Evolutionary conservation across 30 jellyfish, hydroid and myxozoan species (phyloP).

Genomic region (Aurelia sp.): DNA sequence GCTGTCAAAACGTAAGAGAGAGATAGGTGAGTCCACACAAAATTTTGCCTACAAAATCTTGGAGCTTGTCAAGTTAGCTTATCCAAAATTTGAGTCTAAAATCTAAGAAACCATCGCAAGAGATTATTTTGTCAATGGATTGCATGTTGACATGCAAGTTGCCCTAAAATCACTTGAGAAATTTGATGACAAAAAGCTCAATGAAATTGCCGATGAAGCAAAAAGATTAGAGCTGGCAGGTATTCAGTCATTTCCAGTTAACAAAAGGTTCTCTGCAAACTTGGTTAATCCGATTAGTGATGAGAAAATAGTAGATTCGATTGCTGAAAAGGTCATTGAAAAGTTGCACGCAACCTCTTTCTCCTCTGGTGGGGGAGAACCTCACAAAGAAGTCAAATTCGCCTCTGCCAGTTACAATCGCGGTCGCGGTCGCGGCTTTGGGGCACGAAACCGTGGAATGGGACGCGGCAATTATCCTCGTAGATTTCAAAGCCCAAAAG

Average conservation of each 20-base stretch:
- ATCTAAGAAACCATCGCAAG: slow-evolving; percentile 23
- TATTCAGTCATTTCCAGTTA: slow-evolving; percentile 3
- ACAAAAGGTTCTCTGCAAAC: not conserved
- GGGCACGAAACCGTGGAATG: slow-evolving; percentile 26
- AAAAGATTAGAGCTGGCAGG: slow-evolving; percentile 51
- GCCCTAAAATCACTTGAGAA: slow-evolving; percentile 34
- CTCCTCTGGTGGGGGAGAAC: slow-evolving; percentile 21
- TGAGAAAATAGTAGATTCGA: not conserved
- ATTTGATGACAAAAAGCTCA: slow-evolving; percentile 4
- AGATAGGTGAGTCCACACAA: too few species aligned
- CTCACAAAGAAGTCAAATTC: slow-evolving; percentile 1
- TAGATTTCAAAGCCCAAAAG: not conserved
- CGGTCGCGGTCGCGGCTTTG: not conserved
- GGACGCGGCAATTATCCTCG: not conserved
- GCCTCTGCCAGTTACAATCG: not conserved
- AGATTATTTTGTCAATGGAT: slow-evolving; percentile 45
- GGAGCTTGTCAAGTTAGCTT: slow-evolving; percentile 41
- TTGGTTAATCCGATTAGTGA: not conserved
- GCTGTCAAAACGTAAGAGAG: too few species aligned
- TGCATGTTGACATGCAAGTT: slow-evolving; percentile 57
- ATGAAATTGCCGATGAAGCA: slow-evolving; percentile 7
- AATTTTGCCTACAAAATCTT: slow-evolving; percentile 8
- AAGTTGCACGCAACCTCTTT: not conserved
- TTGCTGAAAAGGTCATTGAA: slow-evolving; percentile 9
- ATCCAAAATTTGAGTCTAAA: slow-evolving; percentile 27